Evolutionary conservation across 2,888 invertebrate genomes (phyloP).

Genomic region (Ennomos erosarius): DNA sequence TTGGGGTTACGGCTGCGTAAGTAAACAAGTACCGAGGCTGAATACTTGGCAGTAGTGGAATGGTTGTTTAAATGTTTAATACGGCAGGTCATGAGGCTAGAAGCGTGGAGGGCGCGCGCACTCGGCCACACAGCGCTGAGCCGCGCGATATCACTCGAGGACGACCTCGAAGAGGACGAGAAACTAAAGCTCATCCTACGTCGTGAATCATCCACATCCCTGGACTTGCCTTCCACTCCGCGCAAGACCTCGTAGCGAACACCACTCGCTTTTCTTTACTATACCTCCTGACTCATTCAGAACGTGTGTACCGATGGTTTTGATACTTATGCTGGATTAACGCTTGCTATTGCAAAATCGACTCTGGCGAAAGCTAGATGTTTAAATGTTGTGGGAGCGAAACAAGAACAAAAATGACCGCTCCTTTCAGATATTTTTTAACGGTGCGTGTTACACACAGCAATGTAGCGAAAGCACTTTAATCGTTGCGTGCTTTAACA

Average conservation of each 20-base stretch:
- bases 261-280: no score
- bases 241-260: conserved; percentile 60
- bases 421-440: no score
- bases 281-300: not conserved
- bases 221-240: conserved; percentile 57
- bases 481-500: no score
- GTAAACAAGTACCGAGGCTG: not conserved
- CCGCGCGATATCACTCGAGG: conserved; percentile 71
- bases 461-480: no score
- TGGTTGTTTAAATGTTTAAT: not conserved
- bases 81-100: conserved; percentile 89
- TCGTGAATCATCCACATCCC: conserved; percentile 70
- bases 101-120: conserved; percentile 87
- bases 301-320: no score
- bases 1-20: no score
- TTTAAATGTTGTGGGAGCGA: no score
- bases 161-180: conserved; percentile 75
- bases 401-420: no score
- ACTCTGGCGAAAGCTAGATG: no score
- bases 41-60: not conserved
- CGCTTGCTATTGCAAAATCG: no score
- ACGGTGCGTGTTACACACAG: no score
- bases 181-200: conserved; percentile 69
- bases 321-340: no score
- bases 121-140: conserved; percentile 74